Evolutionary conservation across 2,113 vertebrate genomes (phyloP), one percentile per base, ranked within the genome.

Genomic region (Eudorcas thomsonii): DNA sequence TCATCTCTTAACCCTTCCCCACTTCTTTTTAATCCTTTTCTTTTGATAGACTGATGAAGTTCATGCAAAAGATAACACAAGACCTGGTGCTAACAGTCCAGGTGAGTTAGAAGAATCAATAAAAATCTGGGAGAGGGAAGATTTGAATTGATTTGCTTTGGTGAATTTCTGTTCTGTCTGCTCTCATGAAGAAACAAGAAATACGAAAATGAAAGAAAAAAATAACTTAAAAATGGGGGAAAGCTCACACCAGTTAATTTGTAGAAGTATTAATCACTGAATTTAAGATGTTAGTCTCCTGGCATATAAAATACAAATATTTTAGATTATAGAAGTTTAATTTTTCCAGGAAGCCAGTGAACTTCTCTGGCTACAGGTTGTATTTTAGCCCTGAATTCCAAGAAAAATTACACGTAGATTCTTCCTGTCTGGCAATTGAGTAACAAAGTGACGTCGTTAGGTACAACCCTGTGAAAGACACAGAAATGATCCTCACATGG

Each of bases 21-120:
- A 4, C 48, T 16, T n/a, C 25, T 12, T 57, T 74, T 83, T 82
- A 93, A 0, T 90, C 81, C 45, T 10, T 28, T 71, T 87, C 43
- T 94, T 96, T 91, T 45, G 64, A 21, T 96, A 99, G 99, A 99
- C 99, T 14, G 99, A 99, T 98, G 99, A 99, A 94, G 99, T 99
- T 6, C 99, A 99, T 64, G 99, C 99, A 87, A 99, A 99, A 98
- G 99, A 99, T 90, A 99, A 99, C 98, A 99, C 99, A 55, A 98
- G 99, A 97, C 99, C 99, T 85, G 99, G 99, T 0, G 98, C 98
- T 90, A 99, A 99, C 98, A 99, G 98, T 97, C 82, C 99, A 98
- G 99, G 99, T 99, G 97, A 98, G 95, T 36, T 17, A 15, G 15
- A 77, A 21, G 10, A 30, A 6, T 71, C 10, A 48, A 2, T 7